Base-by-base conservation (phyloP, 2,797 vertebrate genomes). In the Loriculus beryllinus region DNA sequence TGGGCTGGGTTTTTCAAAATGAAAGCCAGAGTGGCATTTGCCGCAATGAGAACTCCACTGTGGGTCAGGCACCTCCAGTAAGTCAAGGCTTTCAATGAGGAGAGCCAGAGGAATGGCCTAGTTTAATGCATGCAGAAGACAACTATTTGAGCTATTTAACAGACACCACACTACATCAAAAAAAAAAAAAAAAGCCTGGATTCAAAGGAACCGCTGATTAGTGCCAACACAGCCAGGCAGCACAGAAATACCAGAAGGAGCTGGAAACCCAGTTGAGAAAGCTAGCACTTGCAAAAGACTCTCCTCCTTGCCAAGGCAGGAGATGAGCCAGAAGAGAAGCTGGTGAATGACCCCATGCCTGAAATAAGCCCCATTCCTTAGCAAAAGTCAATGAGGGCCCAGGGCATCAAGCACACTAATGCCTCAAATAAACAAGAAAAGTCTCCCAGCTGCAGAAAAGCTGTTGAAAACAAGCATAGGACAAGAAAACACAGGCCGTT, bases 1-100 rank as follows among this genome's bases (percentile, higher is more conserved):
- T 88, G 88, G 86, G 93, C 76, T 94, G 88, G 68, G 43, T 37
- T 86, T 56, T 31, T 81, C 69, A 85, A 96, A 95, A 91, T 72
- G 72, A 91, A 81, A 94, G 92, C 54, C 54, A n/a, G 47, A 78
- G 65, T 0, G 0, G 86, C 69, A 45, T 76, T 92, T 93, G 85
- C 77, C 88, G 93, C 82, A 91, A 59, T 35, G 51, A 88, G 70
- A 83, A 33, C 48, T 86, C 77, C 0, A 4, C 79, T 65, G 74
- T 59, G 47, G 88, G 85, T 86, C 87, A 90, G 48, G 63, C 43
- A 81, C 56, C 82, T 79, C 80, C 79, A 51, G 37, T 49, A 86
- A 29, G 47, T 68, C 23, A 52, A 51, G 35, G 64, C 48, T 52
- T 74, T 77, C 83, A 59, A 71, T 0, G 2, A 49, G 70, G 51